Percentiles rank a stretch among this genome's conserved stretches.
phyloP scores from a whole-genome alignment of 2,113 vertebrate species.

The Madoqua kirkii region DNA sequence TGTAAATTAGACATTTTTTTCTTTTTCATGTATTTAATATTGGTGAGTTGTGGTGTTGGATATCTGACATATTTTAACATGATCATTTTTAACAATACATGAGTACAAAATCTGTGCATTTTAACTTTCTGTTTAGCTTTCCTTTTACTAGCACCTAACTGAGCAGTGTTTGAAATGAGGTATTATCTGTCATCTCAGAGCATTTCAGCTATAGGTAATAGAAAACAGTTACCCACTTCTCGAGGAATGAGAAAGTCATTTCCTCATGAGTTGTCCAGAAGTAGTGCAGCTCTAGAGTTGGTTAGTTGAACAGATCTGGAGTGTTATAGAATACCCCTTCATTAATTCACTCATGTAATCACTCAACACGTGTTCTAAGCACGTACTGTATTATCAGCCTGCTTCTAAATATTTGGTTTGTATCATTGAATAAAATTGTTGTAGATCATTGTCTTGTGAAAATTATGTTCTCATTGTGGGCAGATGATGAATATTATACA shows the following conservation, averaged over 20 bases:
- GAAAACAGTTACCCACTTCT: background rate
- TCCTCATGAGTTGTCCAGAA: background rate
- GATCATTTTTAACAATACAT: background rate
- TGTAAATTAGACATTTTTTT: constrained; percentile 57
- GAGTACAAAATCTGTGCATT: background rate
- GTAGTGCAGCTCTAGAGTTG: background rate
- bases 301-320: background rate
- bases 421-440: background rate
- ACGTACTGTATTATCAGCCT: background rate
- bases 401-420: background rate
- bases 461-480: background rate
- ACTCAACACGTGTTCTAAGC: background rate
- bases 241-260: background rate
- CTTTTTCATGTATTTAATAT: constrained; percentile 12
- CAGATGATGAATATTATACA: background rate
- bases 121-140: constrained; percentile 3
- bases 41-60: background rate
- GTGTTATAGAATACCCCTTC: background rate
- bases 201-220: background rate
- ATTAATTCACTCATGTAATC: background rate
- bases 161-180: background rate
- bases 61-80: constrained; percentile 3
- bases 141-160: background rate
- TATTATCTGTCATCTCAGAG: background rate
- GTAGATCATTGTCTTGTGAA: background rate